phyloP scores from a whole-genome alignment of 1,140 invertebrate species.

The Hylyphantes graminicola region DNA sequence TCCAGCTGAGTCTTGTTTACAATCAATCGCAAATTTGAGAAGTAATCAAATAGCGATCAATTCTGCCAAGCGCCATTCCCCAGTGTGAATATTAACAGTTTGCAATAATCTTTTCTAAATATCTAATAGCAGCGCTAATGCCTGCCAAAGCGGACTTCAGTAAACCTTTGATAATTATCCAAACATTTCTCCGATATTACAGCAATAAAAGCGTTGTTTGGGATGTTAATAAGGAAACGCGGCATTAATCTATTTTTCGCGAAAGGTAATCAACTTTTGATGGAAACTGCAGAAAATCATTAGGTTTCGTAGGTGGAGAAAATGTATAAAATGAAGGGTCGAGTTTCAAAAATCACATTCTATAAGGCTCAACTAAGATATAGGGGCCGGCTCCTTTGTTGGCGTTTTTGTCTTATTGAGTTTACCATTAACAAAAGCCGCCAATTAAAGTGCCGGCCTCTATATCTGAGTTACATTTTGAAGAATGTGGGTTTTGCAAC shows the following conservation, averaged over 20 bases:
- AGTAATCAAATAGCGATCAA: slow-evolving; percentile 30
- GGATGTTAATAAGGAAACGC: slow-evolving; percentile 48
- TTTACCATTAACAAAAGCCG: too few species aligned
- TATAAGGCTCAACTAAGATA: too few species aligned
- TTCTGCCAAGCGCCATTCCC: background rate
- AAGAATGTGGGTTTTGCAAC: too few species aligned
- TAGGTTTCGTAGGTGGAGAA: slow-evolving; percentile 25
- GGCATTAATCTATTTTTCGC: slow-evolving; percentile 51
- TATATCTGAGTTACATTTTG: too few species aligned
- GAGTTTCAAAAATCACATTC: too few species aligned
- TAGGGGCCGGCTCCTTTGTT: too few species aligned
- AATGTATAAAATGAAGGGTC: slow-evolving; percentile 14
- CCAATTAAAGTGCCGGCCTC: too few species aligned
- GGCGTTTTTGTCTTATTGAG: too few species aligned
- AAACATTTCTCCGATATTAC: slow-evolving; percentile 50
- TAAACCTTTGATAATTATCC: slow-evolving; percentile 48
- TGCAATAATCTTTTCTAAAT: slow-evolving; percentile 49
- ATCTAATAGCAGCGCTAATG: slow-evolving; percentile 40
- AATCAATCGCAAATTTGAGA: background rate
- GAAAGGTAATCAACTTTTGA: slow-evolving; percentile 49
- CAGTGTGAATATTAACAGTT: slow-evolving; percentile 39
- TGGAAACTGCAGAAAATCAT: slow-evolving; percentile 45
- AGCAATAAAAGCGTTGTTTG: slow-evolving; percentile 45
- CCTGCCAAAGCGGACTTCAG: background rate
- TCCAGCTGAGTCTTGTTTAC: background rate